Conservation (phyloP, 2,113 vertebrate species). For the Bufo gargarizans region DNA sequence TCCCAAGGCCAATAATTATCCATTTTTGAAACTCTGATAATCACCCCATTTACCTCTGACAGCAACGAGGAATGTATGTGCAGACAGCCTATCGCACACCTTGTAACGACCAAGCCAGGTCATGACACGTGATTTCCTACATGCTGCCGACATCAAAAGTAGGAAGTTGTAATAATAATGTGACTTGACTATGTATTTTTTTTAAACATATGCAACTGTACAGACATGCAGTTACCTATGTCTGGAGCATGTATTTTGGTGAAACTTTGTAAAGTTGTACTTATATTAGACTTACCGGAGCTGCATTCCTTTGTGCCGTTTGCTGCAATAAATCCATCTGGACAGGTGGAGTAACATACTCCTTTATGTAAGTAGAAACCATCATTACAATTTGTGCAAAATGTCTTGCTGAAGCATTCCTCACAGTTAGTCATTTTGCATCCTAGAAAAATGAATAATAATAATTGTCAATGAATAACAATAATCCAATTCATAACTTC, state of each 20-base stretch:
- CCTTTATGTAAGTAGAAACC: constrained; percentile 95
- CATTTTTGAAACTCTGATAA: too few species aligned
- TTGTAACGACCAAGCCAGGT: too few species aligned
- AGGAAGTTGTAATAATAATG: too few species aligned
- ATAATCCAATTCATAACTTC: neutral
- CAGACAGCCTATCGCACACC: too few species aligned
- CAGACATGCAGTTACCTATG: neutral
- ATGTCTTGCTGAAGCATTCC: constrained; percentile 96
- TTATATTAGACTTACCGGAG: constrained; percentile 77
- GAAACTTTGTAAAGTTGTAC: neutral
- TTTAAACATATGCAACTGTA: neutral
- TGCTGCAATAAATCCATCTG: constrained; percentile 80
- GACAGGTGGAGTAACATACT: constrained; percentile 87
- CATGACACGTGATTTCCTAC: too few species aligned
- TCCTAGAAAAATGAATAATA: constrained; percentile 74
- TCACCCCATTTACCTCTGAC: too few species aligned
- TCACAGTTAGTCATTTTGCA: constrained; percentile 98
- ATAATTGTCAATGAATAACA: neutral
- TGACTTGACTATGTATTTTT: too few species aligned
- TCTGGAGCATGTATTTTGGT: neutral
- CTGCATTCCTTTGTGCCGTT: constrained; percentile 93
- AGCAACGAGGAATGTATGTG: too few species aligned
- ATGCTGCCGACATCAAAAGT: too few species aligned
- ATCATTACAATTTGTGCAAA: constrained; percentile 99
- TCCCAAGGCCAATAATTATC: too few species aligned